Conservation (phyloP, 64 coral and sea anemone genomes). For the Cladopsammia gracilis region DNA sequence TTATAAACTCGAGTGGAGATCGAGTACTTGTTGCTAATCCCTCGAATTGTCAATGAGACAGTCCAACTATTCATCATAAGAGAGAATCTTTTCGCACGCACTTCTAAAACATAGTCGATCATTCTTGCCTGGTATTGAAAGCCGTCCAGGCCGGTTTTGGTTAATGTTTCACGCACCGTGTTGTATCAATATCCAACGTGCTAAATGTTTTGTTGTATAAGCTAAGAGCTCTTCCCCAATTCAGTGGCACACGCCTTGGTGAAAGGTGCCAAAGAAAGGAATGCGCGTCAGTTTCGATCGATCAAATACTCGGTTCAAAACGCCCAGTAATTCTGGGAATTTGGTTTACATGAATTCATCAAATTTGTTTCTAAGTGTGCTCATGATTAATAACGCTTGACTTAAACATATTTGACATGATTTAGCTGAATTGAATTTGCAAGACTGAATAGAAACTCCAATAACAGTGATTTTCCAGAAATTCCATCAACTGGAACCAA, state of each 20-base stretch:
- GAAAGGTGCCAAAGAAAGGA: not conserved
- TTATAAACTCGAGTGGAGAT: not conserved
- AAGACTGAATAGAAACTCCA: no score
- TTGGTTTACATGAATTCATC: no score
- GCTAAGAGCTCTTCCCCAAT: not conserved
- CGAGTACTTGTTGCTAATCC: not conserved
- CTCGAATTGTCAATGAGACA: not conserved
- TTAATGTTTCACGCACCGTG: not conserved
- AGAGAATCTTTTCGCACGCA: not conserved
- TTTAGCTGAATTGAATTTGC: no score
- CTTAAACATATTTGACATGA: no score
- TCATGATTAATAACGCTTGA: no score
- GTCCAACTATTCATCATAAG: not conserved
- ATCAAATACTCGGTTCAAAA: no score
- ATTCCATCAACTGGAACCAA: no score
- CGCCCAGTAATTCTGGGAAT: no score
- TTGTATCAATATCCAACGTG: slow-evolving; percentile 29
- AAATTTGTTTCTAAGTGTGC: no score
- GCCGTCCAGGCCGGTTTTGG: not conserved
- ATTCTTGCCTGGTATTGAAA: not conserved
- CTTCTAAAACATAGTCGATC: not conserved
- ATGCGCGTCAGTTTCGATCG: not conserved
- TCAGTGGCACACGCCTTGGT: not conserved
- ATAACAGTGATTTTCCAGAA: no score
- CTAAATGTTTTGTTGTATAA: slow-evolving; percentile 6